These are phyloP conservation scores for Arbacia lixula DNA, from an alignment of 53 echinoderm and acorn worm species.

Conservation along the genomic window DNA sequence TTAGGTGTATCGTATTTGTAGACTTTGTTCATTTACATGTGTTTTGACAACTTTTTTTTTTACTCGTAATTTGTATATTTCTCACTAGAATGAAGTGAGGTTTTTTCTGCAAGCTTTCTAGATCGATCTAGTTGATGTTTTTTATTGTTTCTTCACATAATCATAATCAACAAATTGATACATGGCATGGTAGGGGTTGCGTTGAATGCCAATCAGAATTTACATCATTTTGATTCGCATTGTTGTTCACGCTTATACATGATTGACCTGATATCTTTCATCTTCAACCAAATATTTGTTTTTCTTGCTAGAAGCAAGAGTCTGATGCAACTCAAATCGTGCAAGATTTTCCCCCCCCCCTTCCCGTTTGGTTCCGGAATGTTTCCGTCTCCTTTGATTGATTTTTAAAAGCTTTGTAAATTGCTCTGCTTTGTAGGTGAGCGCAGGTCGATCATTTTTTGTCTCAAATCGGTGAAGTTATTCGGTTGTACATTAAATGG, in stretches of 20 bases:
- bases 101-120: slow-evolving; percentile 62
- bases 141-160: too few relatives aligned
- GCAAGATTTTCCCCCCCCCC: slow-evolving; percentile 14
- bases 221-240: too few relatives aligned
- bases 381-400: background rate
- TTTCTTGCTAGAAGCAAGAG: slow-evolving; percentile 30
- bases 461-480: background rate
- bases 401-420: slow-evolving; percentile 29
- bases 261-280: slow-evolving; percentile 1
- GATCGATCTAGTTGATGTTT: too few relatives aligned
- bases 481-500: slow-evolving; percentile 12
- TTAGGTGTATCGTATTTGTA: slow-evolving; percentile 61
- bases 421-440: slow-evolving; percentile 39
- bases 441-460: slow-evolving; percentile 52
- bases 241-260: too few relatives aligned
- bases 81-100: slow-evolving; percentile 31
- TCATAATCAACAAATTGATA: too few relatives aligned
- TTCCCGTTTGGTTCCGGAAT: background rate
- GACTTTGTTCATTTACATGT: slow-evolving; percentile 28
- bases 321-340: background rate
- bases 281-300: background rate
- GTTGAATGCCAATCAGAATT: too few relatives aligned
- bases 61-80: slow-evolving; percentile 57
- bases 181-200: too few relatives aligned
- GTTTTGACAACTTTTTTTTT: slow-evolving; percentile 52